These are phyloP conservation scores for Gnathonemus echidnorhynchus DNA, from an alignment of 2,113 vertebrate species.

Conservation along the genomic window DNA sequence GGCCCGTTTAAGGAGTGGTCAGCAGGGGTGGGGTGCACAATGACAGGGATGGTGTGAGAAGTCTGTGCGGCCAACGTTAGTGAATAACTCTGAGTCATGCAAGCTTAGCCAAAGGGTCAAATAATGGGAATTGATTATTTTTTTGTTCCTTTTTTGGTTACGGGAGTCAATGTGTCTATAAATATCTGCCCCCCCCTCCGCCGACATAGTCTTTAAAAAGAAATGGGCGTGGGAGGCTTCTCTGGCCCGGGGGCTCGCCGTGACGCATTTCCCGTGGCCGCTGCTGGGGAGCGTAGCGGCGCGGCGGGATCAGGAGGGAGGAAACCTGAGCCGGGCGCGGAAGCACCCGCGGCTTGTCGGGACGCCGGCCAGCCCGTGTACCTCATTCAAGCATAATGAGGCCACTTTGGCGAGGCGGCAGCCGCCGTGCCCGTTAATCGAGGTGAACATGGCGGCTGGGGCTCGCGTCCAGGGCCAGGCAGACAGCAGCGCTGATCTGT, in stretches of 20 bases:
- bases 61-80: neutral
- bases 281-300: neutral
- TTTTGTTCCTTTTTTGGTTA: neutral
- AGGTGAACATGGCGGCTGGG: neutral
- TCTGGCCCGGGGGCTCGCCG: neutral
- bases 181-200: neutral
- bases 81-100: neutral
- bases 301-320: neutral
- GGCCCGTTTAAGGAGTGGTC: neutral
- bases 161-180: neutral
- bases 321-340: slow-evolving; percentile 17
- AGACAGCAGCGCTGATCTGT: neutral
- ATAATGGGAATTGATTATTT: neutral
- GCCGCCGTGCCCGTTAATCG: neutral
- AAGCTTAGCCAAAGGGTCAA: neutral
- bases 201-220: neutral
- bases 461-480: neutral
- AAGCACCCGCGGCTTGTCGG: slow-evolving; percentile 25
- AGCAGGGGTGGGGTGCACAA: neutral
- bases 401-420: slow-evolving; percentile 22
- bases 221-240: neutral
- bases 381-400: slow-evolving; percentile 44
- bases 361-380: slow-evolving; percentile 21
- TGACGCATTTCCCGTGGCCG: neutral
- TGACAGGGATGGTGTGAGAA: neutral